Evolutionary conservation across 53 echinoderm and acorn worm genomes (phyloP).

Genomic region (Echinarachnius parma): DNA sequence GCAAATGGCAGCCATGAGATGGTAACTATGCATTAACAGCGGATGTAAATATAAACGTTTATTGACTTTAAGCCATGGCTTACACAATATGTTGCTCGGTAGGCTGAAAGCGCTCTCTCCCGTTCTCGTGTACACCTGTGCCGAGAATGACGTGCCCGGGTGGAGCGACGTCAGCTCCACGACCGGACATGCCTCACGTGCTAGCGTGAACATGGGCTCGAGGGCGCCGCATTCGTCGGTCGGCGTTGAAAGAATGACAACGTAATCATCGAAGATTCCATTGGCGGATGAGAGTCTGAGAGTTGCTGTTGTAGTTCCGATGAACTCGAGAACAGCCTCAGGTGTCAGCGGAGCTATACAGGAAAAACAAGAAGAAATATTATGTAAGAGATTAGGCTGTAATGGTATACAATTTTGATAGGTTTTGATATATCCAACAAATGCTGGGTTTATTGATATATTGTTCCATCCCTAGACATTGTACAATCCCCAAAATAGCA

Average conservation of each 20-base stretch:
- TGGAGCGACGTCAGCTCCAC: constrained; percentile 30
- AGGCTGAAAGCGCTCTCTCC: constrained; percentile 25
- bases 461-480: no score
- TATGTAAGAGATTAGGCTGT: no score
- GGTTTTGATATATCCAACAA: no score
- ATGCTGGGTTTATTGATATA: no score
- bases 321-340: not conserved
- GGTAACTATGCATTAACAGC: not conserved
- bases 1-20: not conserved
- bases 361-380: not conserved
- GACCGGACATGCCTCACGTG: constrained; percentile 31
- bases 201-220: constrained; percentile 29
- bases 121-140: constrained; percentile 21
- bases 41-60: no score
- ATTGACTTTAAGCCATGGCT: no score
- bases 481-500: no score
- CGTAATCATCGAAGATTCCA: constrained; percentile 42
- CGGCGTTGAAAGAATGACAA: constrained; percentile 16
- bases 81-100: not conserved
- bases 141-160: constrained; percentile 6
- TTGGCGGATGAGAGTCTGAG: not conserved
- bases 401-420: no score
- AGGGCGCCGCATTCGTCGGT: constrained; percentile 25
- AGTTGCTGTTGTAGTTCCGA: not conserved
- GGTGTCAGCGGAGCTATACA: not conserved